These are phyloP conservation scores for Sarcophilus harrisii DNA, from an alignment of 2,797 vertebrate genomes.

Conservation along the genomic window DNA sequence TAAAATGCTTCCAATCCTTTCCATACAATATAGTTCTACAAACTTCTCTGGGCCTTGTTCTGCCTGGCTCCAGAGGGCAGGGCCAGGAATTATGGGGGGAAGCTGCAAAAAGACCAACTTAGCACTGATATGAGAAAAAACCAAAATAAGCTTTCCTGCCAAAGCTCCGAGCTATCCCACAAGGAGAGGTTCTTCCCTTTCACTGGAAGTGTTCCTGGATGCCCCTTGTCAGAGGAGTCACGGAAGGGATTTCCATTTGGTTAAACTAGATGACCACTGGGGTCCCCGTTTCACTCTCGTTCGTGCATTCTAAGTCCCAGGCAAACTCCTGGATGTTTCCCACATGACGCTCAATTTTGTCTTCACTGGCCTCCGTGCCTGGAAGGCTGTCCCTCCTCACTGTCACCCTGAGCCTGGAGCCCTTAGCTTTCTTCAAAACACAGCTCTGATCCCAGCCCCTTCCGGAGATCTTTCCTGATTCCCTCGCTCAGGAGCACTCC, in stretches of 20 bases:
- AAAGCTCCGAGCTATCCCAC: too few relatives aligned
- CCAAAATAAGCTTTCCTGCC: background rate
- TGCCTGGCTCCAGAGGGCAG: background rate
- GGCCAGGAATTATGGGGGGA: background rate
- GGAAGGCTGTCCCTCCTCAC: too few relatives aligned
- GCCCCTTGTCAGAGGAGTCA: background rate
- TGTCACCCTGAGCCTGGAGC: background rate
- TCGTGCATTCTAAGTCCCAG: background rate
- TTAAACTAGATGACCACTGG: background rate
- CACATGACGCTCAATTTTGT: background rate
- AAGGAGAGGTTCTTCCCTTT: background rate
- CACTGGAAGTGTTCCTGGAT: background rate
- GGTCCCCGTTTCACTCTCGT: background rate
- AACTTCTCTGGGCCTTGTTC: background rate
- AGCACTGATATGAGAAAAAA: background rate
- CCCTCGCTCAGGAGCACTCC: background rate
- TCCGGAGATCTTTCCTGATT: background rate
- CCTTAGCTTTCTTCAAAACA: background rate
- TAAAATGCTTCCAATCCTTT: background rate
- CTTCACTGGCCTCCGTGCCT: background rate
- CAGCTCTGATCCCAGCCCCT: background rate
- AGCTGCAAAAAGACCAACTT: background rate
- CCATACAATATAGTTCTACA: background rate
- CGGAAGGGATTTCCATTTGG: background rate
- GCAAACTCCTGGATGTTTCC: background rate